Conservation (phyloP, 2,888 invertebrate species). For the Brachypalpus laphriformis region DNA sequence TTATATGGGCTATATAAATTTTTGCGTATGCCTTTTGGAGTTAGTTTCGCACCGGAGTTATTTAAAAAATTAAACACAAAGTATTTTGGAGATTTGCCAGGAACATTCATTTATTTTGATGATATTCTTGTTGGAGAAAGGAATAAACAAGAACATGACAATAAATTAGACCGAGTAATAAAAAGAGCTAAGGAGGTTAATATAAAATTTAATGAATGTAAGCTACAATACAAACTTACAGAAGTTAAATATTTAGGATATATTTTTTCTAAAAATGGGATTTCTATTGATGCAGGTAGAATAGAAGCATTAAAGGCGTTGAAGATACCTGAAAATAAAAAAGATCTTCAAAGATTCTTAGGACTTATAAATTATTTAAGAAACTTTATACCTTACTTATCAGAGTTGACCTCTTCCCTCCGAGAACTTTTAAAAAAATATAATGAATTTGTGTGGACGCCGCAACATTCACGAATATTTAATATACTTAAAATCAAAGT, state of each 20-base stretch:
- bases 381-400: constrained; percentile 30
- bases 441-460: constrained; percentile 19
- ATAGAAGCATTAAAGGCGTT: constrained; percentile 13
- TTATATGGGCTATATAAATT: constrained; percentile 22
- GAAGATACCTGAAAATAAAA: constrained; percentile 28
- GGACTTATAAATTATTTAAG: constrained; percentile 49
- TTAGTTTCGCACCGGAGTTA: constrained; percentile 42
- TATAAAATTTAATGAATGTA: constrained; percentile 51
- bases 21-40: constrained; percentile 9
- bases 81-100: too few species aligned
- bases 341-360: constrained; percentile 44
- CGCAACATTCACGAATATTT: background rate
- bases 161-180: constrained; percentile 6
- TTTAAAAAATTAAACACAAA: constrained; percentile 38
- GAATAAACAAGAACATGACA: background rate
- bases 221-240: constrained; percentile 5
- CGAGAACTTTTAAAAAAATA: constrained; percentile 29
- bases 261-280: constrained; percentile 14
- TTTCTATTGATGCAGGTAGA: constrained; percentile 4
- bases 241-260: constrained; percentile 39
- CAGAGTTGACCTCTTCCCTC: constrained; percentile 16
- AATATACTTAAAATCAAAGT: background rate
- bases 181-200: constrained; percentile 6
- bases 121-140: constrained; percentile 1
- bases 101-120: too few species aligned